Base-by-base conservation (phyloP, 2,888 invertebrate genomes). In the Microplitis deprimator region DNA sequence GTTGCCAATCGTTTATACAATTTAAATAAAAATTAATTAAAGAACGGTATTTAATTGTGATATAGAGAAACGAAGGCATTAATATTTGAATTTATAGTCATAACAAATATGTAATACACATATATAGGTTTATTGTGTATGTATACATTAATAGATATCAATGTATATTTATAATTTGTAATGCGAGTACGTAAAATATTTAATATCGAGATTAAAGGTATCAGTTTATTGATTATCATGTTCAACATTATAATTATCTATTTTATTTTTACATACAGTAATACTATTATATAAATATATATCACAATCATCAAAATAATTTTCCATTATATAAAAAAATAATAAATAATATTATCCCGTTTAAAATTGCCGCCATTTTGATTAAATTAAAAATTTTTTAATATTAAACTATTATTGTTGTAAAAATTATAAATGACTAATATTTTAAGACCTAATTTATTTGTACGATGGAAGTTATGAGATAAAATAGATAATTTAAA, bases 1-100 rank as follows among this genome's bases (percentile, higher is more conserved):
- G 82, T 85, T 83, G 85, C 84, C 83, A 83, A 84, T 84, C 82
- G 83, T 84, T 81, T 82, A 80, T 80, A 60, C 64, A 74, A 73
- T 74, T 65, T 40, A 72, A 60, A 67, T 50, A 59, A 62, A 50
- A 76, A 41, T 60, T 64, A 76, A 73, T 64, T 68, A 75, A 73
- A 75, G 79, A 81, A 82, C 81, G 84, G 84, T 84, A 83, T 83
- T 85, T 85, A 82, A 85, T 84, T 85, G 84, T 85, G 85, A 85
- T 85, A 85, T 82, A 84, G 83, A 82, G 77, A 83, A 84, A 84
- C 83, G 83, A 84, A 84, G 84, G 65, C 64, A 73, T 65, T 64
- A 73, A 77, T 79, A 72, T 81, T 81, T 80, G 73, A 79, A 82
- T 78, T 81, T 82, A 81, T 81, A 81, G 82, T 83, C 82, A 81